Base-by-base conservation (phyloP, 2,113 vertebrate species). In the Thinocorus orbignyianus region DNA sequence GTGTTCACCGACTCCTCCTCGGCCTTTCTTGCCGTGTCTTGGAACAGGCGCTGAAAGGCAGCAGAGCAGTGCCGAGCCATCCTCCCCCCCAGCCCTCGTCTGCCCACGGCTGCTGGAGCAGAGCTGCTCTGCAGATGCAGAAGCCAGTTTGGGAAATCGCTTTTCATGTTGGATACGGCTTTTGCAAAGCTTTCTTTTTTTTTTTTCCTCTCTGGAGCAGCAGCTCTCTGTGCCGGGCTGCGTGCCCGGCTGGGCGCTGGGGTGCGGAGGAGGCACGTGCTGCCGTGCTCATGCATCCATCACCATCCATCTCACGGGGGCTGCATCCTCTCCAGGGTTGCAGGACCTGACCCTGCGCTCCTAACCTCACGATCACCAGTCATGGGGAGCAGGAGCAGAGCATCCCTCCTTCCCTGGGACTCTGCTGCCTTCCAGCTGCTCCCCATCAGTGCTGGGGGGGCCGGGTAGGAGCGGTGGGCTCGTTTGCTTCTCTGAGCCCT, bases 281-380 rank as follows among this genome's bases (percentile, higher is more conserved):
- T 51, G 44, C 49, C 4, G 1, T 39, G 68, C 68, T 46, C 42
- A 3, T 1, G 1, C 22, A 26, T 10, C 23, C 12, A 0, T 28
- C 60, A 5, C 18, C n/a, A 11, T n/a, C 62, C 18, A 31, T 4
- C 65, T 62, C 0, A 3, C 26, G 5, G n/a, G 52, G 55, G 31
- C 55, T n/a, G 71, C 24, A 20, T 30, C 24, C 19, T 51, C 54
- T 8, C 2, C 13, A 60, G 42, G 30, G 18, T 11, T 10, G 26
- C 11, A 9, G 42, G 54, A 31, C 30, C 55, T 18, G 37, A 17
- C 28, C 0, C 0, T 0, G 1, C 2, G 31, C 58, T 66, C 71
- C 1, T 0, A 19, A 17, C 44, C 22, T 52, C 4, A 2, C 8
- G 5, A 4, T 23, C 1, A 2, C 51, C 2, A 2, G 11, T 77